These are phyloP conservation scores for Drosophila rubida DNA, from an alignment of 2,888 invertebrate species.

Conservation along the genomic window DNA sequence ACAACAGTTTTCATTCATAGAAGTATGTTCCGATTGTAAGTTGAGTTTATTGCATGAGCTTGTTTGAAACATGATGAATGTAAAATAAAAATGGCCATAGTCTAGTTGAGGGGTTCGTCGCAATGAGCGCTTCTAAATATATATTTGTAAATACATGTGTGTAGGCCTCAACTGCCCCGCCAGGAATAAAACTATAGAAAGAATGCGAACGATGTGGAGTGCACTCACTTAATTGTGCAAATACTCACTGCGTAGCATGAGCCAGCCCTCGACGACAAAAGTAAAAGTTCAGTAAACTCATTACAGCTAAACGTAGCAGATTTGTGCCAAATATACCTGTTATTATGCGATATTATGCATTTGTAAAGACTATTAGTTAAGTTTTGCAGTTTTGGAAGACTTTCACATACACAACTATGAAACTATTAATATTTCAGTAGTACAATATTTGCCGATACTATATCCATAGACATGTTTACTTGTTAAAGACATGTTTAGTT, in stretches of 20 bases:
- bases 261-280: constrained; percentile 3
- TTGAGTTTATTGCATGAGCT: too few species aligned
- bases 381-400: neutral
- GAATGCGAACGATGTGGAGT: constrained; percentile 4
- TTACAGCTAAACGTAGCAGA: neutral
- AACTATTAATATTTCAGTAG: neutral
- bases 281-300: constrained; percentile 33
- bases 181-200: constrained; percentile 30
- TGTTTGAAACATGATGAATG: too few species aligned
- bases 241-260: neutral
- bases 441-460: neutral
- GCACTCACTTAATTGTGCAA: constrained; percentile 1
- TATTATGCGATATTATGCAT: neutral
- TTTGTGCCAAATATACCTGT: neutral
- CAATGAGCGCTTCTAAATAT: neutral
- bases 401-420: neutral
- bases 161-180: neutral
- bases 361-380: neutral
- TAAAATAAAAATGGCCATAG: neutral
- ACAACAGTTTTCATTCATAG: too few species aligned
- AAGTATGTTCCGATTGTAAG: too few species aligned
- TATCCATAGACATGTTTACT: neutral
- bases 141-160: neutral
- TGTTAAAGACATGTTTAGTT: neutral
- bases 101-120: neutral